Conservation (phyloP, 2,888 invertebrate species). For the Caenorhabditis macrosperma region DNA sequence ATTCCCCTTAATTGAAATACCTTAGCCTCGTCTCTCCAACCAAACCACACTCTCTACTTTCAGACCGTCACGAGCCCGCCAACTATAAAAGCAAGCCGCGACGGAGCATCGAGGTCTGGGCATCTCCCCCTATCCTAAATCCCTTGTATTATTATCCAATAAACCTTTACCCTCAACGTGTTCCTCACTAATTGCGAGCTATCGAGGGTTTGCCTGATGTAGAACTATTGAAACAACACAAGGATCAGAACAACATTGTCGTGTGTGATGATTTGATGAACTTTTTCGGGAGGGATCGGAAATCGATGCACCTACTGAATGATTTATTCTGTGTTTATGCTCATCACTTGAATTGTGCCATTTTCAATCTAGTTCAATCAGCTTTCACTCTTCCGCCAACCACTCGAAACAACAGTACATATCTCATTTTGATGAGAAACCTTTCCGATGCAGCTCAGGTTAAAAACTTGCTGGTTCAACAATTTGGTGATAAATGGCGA, state of each 20-base stretch:
- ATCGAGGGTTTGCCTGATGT: constrained; percentile 24
- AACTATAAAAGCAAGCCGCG: too few relatives aligned
- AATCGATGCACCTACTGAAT: constrained; percentile 7
- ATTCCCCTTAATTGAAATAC: too few relatives aligned
- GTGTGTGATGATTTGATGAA: constrained; percentile 43
- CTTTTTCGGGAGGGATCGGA: constrained; percentile 11
- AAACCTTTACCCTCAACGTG: too few relatives aligned
- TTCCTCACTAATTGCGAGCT: too few relatives aligned
- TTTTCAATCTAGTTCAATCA: constrained; percentile 32
- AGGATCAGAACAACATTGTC: constrained; percentile 6
- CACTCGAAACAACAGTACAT: constrained; percentile 29
- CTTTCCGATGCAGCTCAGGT: constrained; percentile 26
- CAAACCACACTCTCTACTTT: too few relatives aligned
- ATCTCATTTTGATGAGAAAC: constrained; percentile 21
- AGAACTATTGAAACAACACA: constrained; percentile 19
- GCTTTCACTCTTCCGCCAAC: constrained; percentile 19
- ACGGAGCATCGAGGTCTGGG: too few relatives aligned
- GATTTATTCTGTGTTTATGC: constrained; percentile 43
- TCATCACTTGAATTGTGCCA: constrained; percentile 30
- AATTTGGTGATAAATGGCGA: constrained; percentile 30
- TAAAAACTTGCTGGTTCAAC: constrained; percentile 25
- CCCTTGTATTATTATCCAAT: too few relatives aligned
- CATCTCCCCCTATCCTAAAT: too few relatives aligned
- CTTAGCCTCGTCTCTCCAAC: too few relatives aligned
- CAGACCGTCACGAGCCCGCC: too few relatives aligned